Conservation (phyloP, 2,888 invertebrate genomes). For the Oscheius sp. region DNA sequence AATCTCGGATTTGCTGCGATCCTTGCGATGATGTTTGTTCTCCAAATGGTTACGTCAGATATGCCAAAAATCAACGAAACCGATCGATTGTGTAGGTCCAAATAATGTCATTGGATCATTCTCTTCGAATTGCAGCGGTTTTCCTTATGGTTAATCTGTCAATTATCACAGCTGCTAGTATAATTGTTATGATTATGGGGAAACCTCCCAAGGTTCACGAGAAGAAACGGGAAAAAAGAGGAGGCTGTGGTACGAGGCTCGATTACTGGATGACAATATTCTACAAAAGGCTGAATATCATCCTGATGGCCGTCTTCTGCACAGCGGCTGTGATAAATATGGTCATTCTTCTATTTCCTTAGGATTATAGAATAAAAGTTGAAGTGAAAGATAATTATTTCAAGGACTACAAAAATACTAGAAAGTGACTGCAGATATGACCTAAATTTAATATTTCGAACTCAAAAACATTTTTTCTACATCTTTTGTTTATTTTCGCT, state of each 20-base stretch:
- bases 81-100: neutral
- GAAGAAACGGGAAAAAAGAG: too few species aligned
- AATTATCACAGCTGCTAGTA: conserved; percentile 1
- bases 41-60: neutral
- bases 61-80: conserved; percentile 2
- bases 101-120: neutral
- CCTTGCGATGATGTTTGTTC: conserved; percentile 15
- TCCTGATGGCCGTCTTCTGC: neutral
- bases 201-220: neutral
- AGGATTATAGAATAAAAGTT: too few species aligned
- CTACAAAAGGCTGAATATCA: neutral
- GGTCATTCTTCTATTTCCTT: neutral
- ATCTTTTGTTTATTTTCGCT: too few species aligned
- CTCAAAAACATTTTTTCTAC: too few species aligned
- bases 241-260: too few species aligned
- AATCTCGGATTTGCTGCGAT: conserved; percentile 17
- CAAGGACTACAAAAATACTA: too few species aligned
- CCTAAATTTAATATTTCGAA: too few species aligned
- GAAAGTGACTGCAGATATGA: too few species aligned
- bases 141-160: conserved; percentile 11
- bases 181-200: conserved; percentile 18
- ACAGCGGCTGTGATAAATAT: neutral
- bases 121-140: neutral
- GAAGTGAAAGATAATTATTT: too few species aligned
- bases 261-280: too few species aligned